Conservation (phyloP, 2,113 vertebrate genomes). For the Rhinoptilus africanus region DNA sequence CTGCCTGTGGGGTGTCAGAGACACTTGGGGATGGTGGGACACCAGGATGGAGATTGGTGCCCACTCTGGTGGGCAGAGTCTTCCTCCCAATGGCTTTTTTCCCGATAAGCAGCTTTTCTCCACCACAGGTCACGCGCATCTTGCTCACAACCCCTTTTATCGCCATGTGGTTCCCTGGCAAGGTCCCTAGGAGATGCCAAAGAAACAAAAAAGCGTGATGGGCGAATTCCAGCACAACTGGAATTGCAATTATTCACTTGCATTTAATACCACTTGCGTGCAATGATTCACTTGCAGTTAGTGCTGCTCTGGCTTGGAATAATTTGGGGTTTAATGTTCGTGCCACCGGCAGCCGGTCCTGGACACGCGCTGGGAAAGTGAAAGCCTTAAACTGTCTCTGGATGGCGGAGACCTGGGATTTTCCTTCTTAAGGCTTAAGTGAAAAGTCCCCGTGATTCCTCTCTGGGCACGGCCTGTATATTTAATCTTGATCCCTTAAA, state of each 20-base stretch:
- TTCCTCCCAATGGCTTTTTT: background rate
- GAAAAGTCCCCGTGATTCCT: background rate
- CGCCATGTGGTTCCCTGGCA: accelerated
- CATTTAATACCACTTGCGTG: accelerated
- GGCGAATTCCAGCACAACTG: background rate
- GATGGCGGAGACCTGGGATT: background rate
- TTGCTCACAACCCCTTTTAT: accelerated
- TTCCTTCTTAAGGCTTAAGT: background rate
- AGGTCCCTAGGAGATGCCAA: background rate
- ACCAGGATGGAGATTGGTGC: accelerated
- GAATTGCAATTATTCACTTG: background rate
- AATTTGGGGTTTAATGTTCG: background rate
- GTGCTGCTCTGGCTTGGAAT: accelerated
- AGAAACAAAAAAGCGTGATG: accelerated
- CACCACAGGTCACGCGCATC: accelerated
- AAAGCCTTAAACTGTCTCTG: background rate
- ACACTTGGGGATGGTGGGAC: background rate
- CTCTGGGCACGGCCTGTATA: background rate
- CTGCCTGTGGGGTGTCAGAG: accelerated
- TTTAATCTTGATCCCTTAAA: background rate
- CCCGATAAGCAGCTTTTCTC: background rate
- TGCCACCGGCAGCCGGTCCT: background rate
- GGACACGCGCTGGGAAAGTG: background rate
- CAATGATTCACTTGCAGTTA: background rate
- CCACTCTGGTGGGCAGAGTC: background rate